Conservation (phyloP, 2,888 invertebrate genomes). For the Rugalucina vietnamica region DNA sequence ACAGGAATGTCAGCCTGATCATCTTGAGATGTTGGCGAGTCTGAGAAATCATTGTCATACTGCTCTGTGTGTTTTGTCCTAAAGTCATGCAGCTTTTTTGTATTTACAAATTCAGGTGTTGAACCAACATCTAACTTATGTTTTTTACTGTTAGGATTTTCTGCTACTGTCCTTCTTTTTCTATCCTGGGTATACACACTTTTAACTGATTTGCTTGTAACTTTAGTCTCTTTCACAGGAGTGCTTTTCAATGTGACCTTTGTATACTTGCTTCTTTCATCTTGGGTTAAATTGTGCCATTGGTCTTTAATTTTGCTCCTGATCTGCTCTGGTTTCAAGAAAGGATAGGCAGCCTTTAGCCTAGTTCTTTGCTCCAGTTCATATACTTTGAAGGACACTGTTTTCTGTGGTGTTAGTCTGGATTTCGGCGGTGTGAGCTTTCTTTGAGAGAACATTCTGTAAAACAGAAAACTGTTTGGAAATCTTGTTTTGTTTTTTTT, state of each 20-base stretch:
- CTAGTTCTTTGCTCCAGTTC: slow-evolving; percentile 59
- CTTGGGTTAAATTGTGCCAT: slow-evolving; percentile 64
- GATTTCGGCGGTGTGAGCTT: background rate
- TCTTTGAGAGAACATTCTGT: too few relatives aligned
- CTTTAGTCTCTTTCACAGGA: slow-evolving; percentile 40
- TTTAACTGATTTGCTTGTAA: background rate
- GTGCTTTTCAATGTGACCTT: slow-evolving; percentile 54
- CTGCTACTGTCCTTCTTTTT: slow-evolving; percentile 5
- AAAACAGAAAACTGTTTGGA: background rate
- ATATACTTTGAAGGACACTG: slow-evolving; percentile 8
- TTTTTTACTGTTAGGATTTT: slow-evolving; percentile 15
- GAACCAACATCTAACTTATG: background rate
- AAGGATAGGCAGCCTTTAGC: slow-evolving; percentile 69
- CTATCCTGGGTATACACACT: background rate
- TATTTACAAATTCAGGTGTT: slow-evolving; percentile 39
- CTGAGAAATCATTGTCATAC: slow-evolving; percentile 41
- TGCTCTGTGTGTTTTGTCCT: slow-evolving; percentile 29
- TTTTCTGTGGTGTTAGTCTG: background rate
- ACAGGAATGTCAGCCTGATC: background rate
- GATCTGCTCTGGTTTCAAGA: slow-evolving; percentile 73
- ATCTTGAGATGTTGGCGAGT: background rate
- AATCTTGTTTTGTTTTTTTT: background rate
- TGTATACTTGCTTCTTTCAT: slow-evolving; percentile 53
- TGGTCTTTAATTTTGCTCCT: slow-evolving; percentile 68
- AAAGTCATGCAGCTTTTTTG: slow-evolving; percentile 39